Conservation (phyloP, 2,797 vertebrate species). For the Euphonia xanthogaster region DNA sequence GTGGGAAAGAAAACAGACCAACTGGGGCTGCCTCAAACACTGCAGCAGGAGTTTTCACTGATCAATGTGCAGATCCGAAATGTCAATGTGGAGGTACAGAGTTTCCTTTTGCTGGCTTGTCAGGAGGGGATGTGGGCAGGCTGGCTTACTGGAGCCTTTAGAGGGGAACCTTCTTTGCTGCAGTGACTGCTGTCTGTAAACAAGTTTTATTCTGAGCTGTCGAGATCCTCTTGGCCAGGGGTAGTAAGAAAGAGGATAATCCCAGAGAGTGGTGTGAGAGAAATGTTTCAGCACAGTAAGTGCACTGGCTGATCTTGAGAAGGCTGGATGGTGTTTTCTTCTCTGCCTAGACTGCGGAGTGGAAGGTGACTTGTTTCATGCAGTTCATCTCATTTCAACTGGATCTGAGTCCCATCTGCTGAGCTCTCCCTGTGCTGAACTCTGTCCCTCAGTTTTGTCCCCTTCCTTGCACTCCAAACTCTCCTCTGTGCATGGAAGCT, state of each 20-base stretch:
- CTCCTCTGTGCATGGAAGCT: not conserved
- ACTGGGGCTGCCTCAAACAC: slow-evolving; percentile 88
- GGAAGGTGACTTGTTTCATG: not conserved
- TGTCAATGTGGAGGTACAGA: slow-evolving; percentile 92
- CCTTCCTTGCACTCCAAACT: not conserved
- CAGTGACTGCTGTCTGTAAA: slow-evolving; percentile 1
- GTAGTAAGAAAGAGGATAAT: not conserved
- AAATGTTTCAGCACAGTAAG: not conserved
- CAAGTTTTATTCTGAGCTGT: not conserved
- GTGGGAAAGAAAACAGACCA: slow-evolving; percentile 80
- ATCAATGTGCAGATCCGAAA: slow-evolving; percentile 98
- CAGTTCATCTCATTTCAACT: not conserved
- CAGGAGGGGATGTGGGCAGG: not conserved
- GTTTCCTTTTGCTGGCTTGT: not conserved
- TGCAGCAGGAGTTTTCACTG: slow-evolving; percentile 97
- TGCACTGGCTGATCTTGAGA: not conserved
- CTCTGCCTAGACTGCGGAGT: not conserved
- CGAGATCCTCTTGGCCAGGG: not conserved
- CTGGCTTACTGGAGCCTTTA: not conserved
- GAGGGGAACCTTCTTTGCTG: not conserved
- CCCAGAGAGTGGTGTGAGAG: not conserved
- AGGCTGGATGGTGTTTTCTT: not conserved
- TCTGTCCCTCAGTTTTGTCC: not conserved
- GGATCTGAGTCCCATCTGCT: not conserved
- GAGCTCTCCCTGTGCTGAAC: not conserved